Evolutionary conservation across 1,140 invertebrate species (phyloP).

Genomic region (Druon quercuslanigerum): DNA sequence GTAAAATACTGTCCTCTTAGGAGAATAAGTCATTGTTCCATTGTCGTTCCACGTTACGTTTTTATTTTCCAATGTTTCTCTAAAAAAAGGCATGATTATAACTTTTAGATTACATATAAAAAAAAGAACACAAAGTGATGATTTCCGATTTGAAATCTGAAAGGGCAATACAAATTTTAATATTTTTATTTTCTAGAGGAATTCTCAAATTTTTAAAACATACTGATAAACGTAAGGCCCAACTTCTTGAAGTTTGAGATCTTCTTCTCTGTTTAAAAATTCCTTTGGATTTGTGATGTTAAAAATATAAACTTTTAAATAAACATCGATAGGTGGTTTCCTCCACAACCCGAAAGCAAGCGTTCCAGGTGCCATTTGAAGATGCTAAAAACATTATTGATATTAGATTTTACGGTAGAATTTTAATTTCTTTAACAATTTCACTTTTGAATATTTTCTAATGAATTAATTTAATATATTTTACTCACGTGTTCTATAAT

Average conservation of each 20-base stretch:
- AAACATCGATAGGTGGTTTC: conserved; percentile 82
- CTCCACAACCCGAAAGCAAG: conserved; percentile 81
- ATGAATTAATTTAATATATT: not conserved
- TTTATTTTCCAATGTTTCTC: conserved; percentile 82
- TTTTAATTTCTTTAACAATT: not conserved
- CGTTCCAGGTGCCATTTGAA: conserved; percentile 76
- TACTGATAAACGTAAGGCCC: conserved; percentile 93
- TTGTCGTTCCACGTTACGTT: conserved; percentile 84
- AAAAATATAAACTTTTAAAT: conserved; percentile 87
- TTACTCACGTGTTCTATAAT: conserved; percentile 76
- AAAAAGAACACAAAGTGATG: not conserved
- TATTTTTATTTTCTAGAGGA: conserved; percentile 6
- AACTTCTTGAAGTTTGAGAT: conserved; percentile 83
- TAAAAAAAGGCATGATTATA: conserved; percentile 63
- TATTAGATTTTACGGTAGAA: not conserved
- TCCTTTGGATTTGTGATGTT: conserved; percentile 88
- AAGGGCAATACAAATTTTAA: not conserved
- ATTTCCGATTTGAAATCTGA: too few relatives aligned
- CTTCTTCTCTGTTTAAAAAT: conserved; percentile 81
- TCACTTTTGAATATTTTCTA: not conserved
- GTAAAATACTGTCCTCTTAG: conserved; percentile 81
- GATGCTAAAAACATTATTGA: conserved; percentile 72
- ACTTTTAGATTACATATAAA: not conserved
- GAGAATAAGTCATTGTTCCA: conserved; percentile 85
- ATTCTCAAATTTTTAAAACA: conserved; percentile 54